Conservation (phyloP, 2,888 invertebrate species). For the Rhaphigaster nebulosa region DNA sequence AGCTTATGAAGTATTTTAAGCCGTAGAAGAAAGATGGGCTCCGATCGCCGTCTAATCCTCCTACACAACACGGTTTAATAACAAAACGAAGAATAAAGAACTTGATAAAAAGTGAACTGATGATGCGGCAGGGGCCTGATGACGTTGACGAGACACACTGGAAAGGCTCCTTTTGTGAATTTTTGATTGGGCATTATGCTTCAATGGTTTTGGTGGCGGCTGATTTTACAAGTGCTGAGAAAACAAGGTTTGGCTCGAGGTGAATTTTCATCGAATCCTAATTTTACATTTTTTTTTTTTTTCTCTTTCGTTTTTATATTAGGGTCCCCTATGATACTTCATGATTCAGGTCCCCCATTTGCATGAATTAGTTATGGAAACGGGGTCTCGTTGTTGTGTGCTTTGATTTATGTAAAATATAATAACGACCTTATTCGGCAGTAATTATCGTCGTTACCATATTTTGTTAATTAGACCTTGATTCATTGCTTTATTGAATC, state of each 20-base stretch:
- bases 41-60: not conserved
- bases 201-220: not conserved
- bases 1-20: not conserved
- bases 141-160: not conserved
- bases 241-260: not conserved
- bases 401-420: not conserved
- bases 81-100: not conserved
- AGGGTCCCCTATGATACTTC: not conserved
- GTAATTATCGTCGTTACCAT: not conserved
- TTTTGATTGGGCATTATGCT: slow-evolving; percentile 41
- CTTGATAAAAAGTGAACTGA: not conserved
- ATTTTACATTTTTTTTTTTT: not conserved
- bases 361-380: not conserved
- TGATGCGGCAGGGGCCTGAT: not conserved
- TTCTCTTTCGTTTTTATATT: not conserved
- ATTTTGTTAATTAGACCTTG: not conserved
- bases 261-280: slow-evolving; percentile 24
- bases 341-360: not conserved
- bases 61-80: not conserved
- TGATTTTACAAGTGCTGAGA: not conserved
- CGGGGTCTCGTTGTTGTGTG: not conserved
- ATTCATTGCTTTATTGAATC: not conserved
- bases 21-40: not conserved
- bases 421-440: not conserved
- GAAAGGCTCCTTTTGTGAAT: slow-evolving; percentile 24